phyloP scores from a whole-genome alignment of 2,113 vertebrate genomes.

The Strix aluco region DNA sequence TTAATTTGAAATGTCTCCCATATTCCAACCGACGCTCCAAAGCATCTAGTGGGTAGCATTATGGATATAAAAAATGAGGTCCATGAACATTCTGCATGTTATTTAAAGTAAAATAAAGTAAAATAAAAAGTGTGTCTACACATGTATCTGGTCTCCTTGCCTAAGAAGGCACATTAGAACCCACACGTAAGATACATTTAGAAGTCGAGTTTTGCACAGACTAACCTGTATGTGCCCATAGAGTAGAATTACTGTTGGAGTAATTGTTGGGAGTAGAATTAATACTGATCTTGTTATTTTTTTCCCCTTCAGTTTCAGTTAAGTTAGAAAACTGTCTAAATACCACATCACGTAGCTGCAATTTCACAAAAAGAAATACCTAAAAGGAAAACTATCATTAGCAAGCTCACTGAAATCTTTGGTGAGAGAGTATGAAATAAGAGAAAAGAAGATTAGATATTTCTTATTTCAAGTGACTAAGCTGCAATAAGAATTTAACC shows the following conservation, averaged over 20 bases:
- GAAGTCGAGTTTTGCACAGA: background rate
- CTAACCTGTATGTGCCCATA: background rate
- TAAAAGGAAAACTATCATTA: background rate
- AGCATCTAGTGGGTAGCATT: background rate
- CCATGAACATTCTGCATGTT: background rate
- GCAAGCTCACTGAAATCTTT: background rate
- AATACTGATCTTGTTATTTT: background rate
- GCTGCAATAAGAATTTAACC: background rate
- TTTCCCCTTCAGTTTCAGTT: background rate
- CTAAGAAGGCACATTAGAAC: background rate
- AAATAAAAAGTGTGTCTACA: too few species aligned
- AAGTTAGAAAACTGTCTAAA: background rate
- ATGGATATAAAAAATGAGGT: background rate
- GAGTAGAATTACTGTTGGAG: too few species aligned
- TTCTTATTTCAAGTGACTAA: background rate
- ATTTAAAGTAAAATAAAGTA: background rate
- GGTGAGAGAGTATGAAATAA: background rate
- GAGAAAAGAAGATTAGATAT: background rate
- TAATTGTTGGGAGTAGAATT: background rate
- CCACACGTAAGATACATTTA: background rate
- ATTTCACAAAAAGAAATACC: background rate
- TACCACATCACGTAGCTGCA: background rate
- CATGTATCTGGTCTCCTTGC: background rate
- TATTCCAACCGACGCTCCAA: background rate
- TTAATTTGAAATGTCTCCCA: background rate